A percentile compares a stretch with the other conserved stretches of the same genome.
These are phyloP conservation scores for Cecidostiba fungosa DNA, from an alignment of 2,888 invertebrate genomes.

Conservation along the genomic window DNA sequence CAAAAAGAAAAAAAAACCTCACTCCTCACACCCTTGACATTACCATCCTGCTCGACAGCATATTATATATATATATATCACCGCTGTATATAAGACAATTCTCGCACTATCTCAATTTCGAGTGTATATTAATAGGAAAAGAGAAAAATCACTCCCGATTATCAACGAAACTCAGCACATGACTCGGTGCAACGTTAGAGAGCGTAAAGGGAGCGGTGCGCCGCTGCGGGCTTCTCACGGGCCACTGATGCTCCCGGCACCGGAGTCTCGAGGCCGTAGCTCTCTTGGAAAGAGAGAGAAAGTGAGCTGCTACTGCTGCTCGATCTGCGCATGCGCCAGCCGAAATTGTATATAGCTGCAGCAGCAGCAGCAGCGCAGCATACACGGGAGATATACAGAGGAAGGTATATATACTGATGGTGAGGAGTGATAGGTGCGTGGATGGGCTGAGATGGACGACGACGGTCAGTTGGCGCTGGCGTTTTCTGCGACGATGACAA, in stretches of 20 bases:
- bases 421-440: background rate
- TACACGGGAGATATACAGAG: background rate
- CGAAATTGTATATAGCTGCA: constrained; percentile 3
- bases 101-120: background rate
- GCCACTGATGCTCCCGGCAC: constrained; percentile 48
- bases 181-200: background rate
- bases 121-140: background rate
- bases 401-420: background rate
- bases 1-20: background rate
- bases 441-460: too few species aligned
- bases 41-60: constrained; percentile 21
- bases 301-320: background rate
- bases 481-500: too few species aligned
- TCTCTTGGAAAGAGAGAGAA: background rate
- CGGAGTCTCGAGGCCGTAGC: constrained; percentile 4
- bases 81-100: background rate
- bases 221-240: constrained; percentile 57
- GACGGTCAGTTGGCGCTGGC: too few species aligned
- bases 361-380: background rate
- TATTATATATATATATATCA: too few species aligned
- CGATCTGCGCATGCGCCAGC: background rate
- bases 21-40: constrained; percentile 11
- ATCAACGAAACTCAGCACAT: background rate
- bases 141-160: background rate
- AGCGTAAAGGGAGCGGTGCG: constrained; percentile 13